These are phyloP conservation scores for Sebastes baramenuke DNA, from an alignment of 2,797 vertebrate species.

Conservation along the genomic window DNA sequence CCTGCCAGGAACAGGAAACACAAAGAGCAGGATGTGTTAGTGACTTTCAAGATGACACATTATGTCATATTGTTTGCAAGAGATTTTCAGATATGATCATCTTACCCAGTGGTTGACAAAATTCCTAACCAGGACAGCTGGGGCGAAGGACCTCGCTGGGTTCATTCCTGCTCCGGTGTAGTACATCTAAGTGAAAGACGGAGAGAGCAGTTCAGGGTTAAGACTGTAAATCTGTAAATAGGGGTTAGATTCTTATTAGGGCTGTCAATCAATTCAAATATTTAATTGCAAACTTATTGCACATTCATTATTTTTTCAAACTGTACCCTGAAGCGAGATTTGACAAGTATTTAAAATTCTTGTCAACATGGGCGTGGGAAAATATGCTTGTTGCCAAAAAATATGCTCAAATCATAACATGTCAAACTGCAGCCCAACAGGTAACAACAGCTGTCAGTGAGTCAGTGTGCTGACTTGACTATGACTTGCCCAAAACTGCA, in stretches of 20 bases:
- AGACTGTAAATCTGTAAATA: neutral
- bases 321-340: no score
- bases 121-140: slow-evolving; percentile 91
- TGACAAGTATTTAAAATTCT: no score
- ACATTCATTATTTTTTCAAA: no score
- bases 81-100: neutral
- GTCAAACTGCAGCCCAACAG: no score
- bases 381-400: no score
- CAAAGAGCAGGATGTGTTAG: neutral
- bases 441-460: no score
- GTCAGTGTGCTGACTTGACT: no score
- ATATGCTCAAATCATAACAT: no score
- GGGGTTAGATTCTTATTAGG: neutral
- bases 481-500: no score
- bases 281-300: no score
- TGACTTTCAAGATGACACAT: neutral
- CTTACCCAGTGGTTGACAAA: slow-evolving; percentile 97
- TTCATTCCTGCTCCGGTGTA: slow-evolving; percentile 97
- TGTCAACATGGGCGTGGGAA: no score
- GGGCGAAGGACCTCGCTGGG: slow-evolving; percentile 94
- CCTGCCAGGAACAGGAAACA: slow-evolving; percentile 67
- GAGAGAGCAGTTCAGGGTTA: neutral
- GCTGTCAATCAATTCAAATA: no score
- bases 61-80: neutral
- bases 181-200: slow-evolving; percentile 84